Evolutionary conservation across 2,113 vertebrate species (phyloP), one percentile per base, ranked within the genome.

Genomic region (Gila orcuttii): DNA sequence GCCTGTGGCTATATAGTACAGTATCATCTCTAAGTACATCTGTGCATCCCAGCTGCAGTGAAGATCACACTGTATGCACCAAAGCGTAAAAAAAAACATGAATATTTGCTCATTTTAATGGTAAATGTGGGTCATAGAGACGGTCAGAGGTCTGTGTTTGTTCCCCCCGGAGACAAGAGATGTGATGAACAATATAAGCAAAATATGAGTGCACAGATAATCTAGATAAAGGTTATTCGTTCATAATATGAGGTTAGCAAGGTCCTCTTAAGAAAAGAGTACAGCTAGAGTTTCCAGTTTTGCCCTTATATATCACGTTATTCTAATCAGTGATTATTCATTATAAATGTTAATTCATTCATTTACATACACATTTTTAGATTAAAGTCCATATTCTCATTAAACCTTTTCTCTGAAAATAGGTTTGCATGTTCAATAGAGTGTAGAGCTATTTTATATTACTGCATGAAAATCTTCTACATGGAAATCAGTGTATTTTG

Each of bases 21-120:
- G 69, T 42, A 86, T 83, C 84, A 57, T 83, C 36, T 62, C 68
- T 50, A 68, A 23, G 62, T 45, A 81, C 84, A 89, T 89, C 84
- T 89, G 88, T 71, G 68, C 78, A 80, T 55, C 84, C 60, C 85
- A 89, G 84, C 86, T 87, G 86, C 77, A 13, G 33, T 28, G 28
- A 71, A 64, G 36, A 82, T 59, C 62, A 59, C 13, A 75, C 74
- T 73, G 62, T 47, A 33, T 77, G 68, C 52, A 50, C 5, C 33
- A 71, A 69, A 57, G 47, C 68, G 2, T 36, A 11, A 78, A n/a
- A 52, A 33, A 10, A 79, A 60, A 81, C 68, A 74, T 60, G 71
- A 47, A 84, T 17, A 62, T 84, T 64, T 66, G 12, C 57, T 75
- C 12, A 31, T 52, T 80, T 73, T 17, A 73, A 57, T 71, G 6